These are phyloP conservation scores for Typhlomys cinereus DNA, from an alignment of 2,113 vertebrate genomes.

Conservation along the genomic window DNA sequence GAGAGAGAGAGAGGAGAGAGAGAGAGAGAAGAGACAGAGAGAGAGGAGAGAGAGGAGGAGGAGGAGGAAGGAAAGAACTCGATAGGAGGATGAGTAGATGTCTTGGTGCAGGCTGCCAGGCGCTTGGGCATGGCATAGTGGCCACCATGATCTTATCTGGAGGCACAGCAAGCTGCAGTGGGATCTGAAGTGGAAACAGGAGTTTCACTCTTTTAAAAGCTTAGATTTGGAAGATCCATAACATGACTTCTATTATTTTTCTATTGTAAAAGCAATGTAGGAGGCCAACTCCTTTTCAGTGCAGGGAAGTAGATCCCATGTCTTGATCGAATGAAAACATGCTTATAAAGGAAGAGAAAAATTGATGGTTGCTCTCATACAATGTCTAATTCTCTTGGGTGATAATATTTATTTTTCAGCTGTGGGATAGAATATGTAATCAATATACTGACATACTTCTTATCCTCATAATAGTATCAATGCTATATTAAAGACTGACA, in stretches of 20 bases:
- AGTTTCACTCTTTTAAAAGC: not conserved
- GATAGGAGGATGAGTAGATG: too few relatives aligned
- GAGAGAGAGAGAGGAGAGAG: too few relatives aligned
- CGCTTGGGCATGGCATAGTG: too few relatives aligned
- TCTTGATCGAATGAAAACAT: not conserved
- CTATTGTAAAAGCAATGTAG: not conserved
- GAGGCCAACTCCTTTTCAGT: not conserved
- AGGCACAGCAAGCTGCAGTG: too few relatives aligned
- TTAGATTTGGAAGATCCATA: not conserved
- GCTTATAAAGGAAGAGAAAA: not conserved
- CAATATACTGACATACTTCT: not conserved
- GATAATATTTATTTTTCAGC: not conserved
- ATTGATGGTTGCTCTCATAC: not conserved
- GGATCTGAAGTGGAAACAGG: too few relatives aligned
- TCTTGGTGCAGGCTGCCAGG: too few relatives aligned
- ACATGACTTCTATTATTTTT: not conserved
- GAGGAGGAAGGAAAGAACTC: too few relatives aligned
- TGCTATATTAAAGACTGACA: not conserved
- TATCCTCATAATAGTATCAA: not conserved
- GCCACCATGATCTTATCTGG: too few relatives aligned
- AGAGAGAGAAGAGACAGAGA: too few relatives aligned
- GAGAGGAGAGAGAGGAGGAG: too few relatives aligned
- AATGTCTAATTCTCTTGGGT: not conserved
- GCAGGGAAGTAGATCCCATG: not conserved
- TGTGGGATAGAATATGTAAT: not conserved